Evolutionary conservation across 2,797 vertebrate species (phyloP).

Genomic region (Molossus molossus): DNA sequence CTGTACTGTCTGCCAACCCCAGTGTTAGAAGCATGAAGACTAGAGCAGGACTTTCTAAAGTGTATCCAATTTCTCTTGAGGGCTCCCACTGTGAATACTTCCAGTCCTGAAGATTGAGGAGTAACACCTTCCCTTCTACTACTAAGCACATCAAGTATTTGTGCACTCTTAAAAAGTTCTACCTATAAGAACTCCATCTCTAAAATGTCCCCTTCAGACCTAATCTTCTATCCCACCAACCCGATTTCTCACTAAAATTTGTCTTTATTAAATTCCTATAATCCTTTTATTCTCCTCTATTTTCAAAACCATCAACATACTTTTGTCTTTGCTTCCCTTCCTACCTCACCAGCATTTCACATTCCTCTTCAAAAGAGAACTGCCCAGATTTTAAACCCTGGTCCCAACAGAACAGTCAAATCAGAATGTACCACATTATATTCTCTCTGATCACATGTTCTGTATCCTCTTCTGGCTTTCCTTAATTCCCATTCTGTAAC

Average conservation of each 20-base stretch:
- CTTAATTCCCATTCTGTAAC: constrained; percentile 1
- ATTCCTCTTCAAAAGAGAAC: constrained; percentile 35
- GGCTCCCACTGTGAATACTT: neutral
- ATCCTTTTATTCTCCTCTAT: constrained; percentile 25
- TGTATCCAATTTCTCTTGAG: neutral
- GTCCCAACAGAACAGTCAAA: neutral
- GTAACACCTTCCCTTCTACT: neutral
- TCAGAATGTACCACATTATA: neutral
- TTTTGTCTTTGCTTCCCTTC: neutral
- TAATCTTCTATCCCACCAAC: neutral
- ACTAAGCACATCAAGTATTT: neutral
- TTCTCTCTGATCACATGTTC: constrained; percentile 6
- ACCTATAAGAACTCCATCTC: neutral
- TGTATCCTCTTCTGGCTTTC: neutral
- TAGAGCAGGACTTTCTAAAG: constrained; percentile 23
- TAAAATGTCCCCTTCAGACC: constrained; percentile 12
- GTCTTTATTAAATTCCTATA: neutral
- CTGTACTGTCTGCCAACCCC: no score
- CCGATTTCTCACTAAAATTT: neutral
- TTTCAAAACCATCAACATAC: constrained; percentile 61
- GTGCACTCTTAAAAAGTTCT: neutral
- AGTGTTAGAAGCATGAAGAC: neutral
- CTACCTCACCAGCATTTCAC: neutral
- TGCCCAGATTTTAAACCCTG: neutral
- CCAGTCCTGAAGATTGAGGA: neutral